These are phyloP conservation scores for Nasonia vitripennis DNA, from an alignment of 1,140 invertebrate genomes.

Conservation along the genomic window DNA sequence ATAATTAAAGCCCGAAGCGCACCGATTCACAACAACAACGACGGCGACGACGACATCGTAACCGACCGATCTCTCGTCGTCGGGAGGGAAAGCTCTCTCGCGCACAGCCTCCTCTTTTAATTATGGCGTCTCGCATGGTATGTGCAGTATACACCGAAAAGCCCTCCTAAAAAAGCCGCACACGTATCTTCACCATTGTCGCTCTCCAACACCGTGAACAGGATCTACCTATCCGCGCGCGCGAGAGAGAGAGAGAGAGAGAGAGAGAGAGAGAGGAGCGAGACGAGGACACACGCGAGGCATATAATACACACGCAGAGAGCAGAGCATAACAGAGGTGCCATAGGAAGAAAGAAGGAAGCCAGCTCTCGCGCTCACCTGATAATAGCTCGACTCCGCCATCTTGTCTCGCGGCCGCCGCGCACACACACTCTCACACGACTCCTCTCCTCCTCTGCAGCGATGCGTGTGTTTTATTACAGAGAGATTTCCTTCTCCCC, in stretches of 20 bases:
- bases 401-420: constrained; percentile 70
- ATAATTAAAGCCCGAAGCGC: not conserved
- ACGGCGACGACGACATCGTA: not conserved
- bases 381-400: constrained; percentile 78
- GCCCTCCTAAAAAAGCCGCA: not conserved
- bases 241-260: no score
- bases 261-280: no score
- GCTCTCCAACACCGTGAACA: not conserved
- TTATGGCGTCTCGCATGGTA: not conserved
- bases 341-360: not conserved
- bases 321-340: not conserved
- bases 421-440: constrained; percentile 38
- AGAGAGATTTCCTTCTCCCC: not conserved
- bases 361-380: constrained; percentile 71
- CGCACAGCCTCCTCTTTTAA: not conserved
- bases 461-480: not conserved
- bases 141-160: not conserved
- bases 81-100: not conserved
- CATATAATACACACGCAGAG: not conserved
- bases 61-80: not conserved
- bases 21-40: not conserved
- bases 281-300: no score
- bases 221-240: no score
- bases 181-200: not conserved
- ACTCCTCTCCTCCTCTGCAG: constrained; percentile 25